Base-by-base conservation (phyloP, 2,888 invertebrate species). In the Geotrupes spiniger region DNA sequence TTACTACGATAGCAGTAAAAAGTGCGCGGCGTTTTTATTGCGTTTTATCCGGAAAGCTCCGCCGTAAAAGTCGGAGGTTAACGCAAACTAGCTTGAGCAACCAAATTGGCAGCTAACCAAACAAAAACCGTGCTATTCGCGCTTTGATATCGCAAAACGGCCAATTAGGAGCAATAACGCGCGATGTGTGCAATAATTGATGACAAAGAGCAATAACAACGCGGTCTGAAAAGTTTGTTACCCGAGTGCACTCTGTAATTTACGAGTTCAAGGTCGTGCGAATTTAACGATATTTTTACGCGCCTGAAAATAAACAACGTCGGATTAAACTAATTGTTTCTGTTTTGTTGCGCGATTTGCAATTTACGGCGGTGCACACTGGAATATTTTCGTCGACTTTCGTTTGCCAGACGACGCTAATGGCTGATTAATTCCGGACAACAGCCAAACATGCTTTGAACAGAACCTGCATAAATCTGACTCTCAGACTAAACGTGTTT, bases 91-190 rank as follows among this genome's bases (percentile, higher is more conserved):
- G 62, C 62, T 57, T 60, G 60, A 62, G 11, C 15, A 58, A 54
- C 54, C 56, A 60, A 63, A 62, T 62, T 64, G 63, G 64, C 64
- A 57, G 57, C 65, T 63, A 64, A 63, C 61, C 62, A 66, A 63
- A 64, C 64, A 61, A 64, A 63, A 62, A 62, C 57, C 60, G 63
- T 63, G 65, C 65, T 65, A 65, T 64, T 58, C 51, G 56, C 59
- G 58, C 57, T 59, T 57, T 60, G 57, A 61, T 63, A 64, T 65
- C 63, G n/a, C n/a, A 62, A 64, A 62, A 61, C 57, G 60, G 57
- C 57, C 58, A 59, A 61, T 64, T 61, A 61, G 56, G 59, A 58
- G 59, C 58, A 62, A 60, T 62, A 63, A 63, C 55, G 56, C 51
- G 61, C 57, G 60, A 63, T 63, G 60, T 63, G 58, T 58, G 62